Evolutionary conservation across 2,888 invertebrate genomes (phyloP).

Genomic region (Drosophila mulleri): DNA sequence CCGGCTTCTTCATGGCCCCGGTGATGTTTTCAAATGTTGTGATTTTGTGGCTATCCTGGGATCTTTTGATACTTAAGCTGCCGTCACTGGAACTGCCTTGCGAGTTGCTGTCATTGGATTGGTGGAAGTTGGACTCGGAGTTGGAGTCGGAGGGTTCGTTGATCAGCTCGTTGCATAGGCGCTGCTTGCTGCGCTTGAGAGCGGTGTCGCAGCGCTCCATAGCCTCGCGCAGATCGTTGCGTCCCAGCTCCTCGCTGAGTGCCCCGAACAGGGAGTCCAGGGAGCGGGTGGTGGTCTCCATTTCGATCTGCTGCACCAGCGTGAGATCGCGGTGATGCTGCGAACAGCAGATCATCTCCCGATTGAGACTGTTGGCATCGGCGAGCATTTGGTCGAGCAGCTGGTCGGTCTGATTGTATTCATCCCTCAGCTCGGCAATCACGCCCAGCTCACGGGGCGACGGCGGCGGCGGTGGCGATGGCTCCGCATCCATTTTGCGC

Average conservation of each 20-base stretch:
- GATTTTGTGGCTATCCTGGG: not conserved
- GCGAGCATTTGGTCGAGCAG: slow-evolving; percentile 43
- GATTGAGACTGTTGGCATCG: slow-evolving; percentile 43
- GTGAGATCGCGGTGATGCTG: slow-evolving; percentile 47
- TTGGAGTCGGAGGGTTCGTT: not conserved
- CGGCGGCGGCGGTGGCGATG: slow-evolving; percentile 61
- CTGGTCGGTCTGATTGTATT: slow-evolving; percentile 39
- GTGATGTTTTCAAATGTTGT: not conserved
- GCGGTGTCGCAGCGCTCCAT: slow-evolving; percentile 26
- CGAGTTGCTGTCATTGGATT: not conserved
- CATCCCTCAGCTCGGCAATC: slow-evolving; percentile 35
- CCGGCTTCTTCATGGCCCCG: not conserved
- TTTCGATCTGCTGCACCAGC: slow-evolving; percentile 53
- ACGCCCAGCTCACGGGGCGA: slow-evolving; percentile 50
- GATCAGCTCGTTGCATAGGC: not conserved
- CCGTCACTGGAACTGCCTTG: not conserved
- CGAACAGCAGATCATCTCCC: slow-evolving; percentile 34
- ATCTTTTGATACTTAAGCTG: too few species aligned
- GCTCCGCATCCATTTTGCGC: slow-evolving; percentile 33
- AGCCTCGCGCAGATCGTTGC: slow-evolving; percentile 17
- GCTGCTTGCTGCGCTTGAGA: slow-evolving; percentile 29
- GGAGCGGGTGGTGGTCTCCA: slow-evolving; percentile 39
- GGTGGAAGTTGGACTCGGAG: not conserved
- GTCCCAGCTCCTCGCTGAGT: slow-evolving; percentile 37
- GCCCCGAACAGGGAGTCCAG: slow-evolving; percentile 29